Conservation (phyloP, 1,140 invertebrate species). For the Alviniconcha marisindica region DNA sequence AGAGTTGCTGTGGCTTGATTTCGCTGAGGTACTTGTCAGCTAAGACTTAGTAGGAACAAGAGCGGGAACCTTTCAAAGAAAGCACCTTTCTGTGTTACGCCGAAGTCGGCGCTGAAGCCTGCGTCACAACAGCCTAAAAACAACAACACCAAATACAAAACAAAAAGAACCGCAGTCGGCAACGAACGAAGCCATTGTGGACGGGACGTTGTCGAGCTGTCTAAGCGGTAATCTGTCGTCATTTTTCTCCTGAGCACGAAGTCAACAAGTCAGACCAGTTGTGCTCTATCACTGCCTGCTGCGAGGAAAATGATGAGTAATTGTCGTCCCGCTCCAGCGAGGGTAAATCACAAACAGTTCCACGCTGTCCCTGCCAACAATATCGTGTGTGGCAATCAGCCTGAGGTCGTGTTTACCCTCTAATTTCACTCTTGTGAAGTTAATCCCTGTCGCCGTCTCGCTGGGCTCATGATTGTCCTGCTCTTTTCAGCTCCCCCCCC, state of each 20-base stretch:
- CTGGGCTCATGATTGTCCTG: not conserved
- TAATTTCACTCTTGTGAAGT: constrained; percentile 13
- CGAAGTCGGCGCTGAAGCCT: not conserved
- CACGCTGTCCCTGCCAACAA: not conserved
- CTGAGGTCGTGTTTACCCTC: constrained; percentile 26
- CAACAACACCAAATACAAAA: not conserved
- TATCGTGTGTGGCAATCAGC: constrained; percentile 11
- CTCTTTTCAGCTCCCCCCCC: not conserved
- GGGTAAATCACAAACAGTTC: constrained; percentile 26
- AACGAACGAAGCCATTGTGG: not conserved
- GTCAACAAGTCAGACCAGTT: not conserved
- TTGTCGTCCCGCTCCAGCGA: not conserved
- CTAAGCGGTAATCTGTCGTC: not conserved
- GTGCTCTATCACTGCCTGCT: not conserved
- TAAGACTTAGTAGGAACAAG: not conserved
- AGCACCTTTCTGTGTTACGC: not conserved
- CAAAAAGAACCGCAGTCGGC: too few relatives aligned
- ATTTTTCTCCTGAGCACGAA: not conserved
- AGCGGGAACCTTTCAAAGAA: not conserved
- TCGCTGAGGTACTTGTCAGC: not conserved
- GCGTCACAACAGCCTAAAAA: not conserved
- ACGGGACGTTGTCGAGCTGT: not conserved
- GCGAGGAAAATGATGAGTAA: not conserved
- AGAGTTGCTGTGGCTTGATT: too few relatives aligned
- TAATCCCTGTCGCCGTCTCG: constrained; percentile 18